Base-by-base conservation (phyloP, 2,797 vertebrate species). In the Lepilemur ruficaudatus region DNA sequence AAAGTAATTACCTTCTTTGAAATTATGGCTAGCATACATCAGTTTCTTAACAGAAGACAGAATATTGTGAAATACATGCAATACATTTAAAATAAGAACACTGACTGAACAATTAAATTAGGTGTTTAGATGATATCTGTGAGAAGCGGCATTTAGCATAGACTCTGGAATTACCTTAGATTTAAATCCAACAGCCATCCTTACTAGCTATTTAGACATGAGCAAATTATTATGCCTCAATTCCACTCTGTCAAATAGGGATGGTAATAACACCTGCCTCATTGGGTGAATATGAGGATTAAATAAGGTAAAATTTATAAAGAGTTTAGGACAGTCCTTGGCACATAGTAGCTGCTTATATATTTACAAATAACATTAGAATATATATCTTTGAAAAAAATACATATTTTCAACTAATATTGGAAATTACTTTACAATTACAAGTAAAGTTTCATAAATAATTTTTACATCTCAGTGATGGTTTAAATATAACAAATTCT, bases 11-110 rank as follows among this genome's bases (percentile, higher is more conserved):
- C 17, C 23, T 85, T 90, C 32, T 88, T 79, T 93, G 43, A 3
- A 89, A 91, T 72, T 69, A 65, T 3, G 22, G 14, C 63, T 70
- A 30, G 15, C 48, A 78, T 48, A 28, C 2, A 69, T 75, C 22
- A 78, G 4, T 92, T 92, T 95, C n/a, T 78, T 72, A 78, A 55
- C 4, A 79, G n/a, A 88, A 92, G 32, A 88, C 3, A 91, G 38
- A 75, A 76, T 10, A 81, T 11, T 69, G 15, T 89, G 30, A 85
- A 63, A 90, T 70, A 92, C 32, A 94, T 50, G 3, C 2, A 88
- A 95, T 35, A 41, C 0, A 52, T 83, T 95, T 91, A 86, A 81
- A 81, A 89, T 70, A 63, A 95, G 90, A 81, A 65, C 30, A 63
- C 15, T 48, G 35, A 70, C 3, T 48, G 17, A 81, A 61, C 11